A percentile compares a stretch with the other conserved stretches of the same genome.
These are phyloP conservation scores for Trachemys scripta DNA, from an alignment of 2,113 vertebrate species.

Conservation along the genomic window DNA sequence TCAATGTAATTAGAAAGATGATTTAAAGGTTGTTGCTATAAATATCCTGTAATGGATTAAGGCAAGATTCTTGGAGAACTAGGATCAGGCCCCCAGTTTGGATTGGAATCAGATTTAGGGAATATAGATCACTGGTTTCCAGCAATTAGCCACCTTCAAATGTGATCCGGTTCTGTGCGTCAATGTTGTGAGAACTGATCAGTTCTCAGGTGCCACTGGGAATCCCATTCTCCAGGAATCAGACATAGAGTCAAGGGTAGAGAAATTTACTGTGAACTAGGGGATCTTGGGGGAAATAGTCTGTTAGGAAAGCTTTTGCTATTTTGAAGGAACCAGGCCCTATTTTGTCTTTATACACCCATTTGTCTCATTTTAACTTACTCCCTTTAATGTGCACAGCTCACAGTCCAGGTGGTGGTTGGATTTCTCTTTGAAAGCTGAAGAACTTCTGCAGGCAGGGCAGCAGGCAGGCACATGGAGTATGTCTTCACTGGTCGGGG, in stretches of 20 bases:
- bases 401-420: neutral
- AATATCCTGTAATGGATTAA: neutral
- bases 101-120: neutral
- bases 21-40: neutral
- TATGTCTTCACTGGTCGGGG: too few relatives aligned
- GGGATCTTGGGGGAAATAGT: neutral
- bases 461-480: neutral
- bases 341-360: neutral
- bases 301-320: neutral
- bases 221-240: too few relatives aligned
- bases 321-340: neutral
- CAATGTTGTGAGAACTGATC: neutral
- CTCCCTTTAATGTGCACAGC: neutral
- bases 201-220: too few relatives aligned
- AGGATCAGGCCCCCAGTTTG: neutral
- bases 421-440: neutral
- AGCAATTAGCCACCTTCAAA: neutral
- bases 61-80: neutral
- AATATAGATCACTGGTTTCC: neutral
- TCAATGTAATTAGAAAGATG: neutral
- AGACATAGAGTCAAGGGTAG: neutral
- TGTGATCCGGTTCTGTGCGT: neutral
- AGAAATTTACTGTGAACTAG: neutral
- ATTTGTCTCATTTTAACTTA: neutral
- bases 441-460: neutral